phyloP scores from a whole-genome alignment of 2,888 invertebrate genomes.

The Furcula furcula region DNA sequence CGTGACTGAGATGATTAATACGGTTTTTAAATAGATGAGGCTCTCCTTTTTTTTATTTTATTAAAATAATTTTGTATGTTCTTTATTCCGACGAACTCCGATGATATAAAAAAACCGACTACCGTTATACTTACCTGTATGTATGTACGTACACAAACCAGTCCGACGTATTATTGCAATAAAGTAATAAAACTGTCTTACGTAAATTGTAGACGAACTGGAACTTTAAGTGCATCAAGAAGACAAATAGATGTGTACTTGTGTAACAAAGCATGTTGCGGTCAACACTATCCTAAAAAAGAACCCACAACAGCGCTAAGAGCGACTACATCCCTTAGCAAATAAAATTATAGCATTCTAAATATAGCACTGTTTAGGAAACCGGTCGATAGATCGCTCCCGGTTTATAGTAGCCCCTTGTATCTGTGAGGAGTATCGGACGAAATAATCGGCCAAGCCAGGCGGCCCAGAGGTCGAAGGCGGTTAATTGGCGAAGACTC shows the following conservation, averaged over 20 bases:
- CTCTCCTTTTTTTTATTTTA: no score
- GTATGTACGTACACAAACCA: neutral
- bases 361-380: slow-evolving; percentile 13
- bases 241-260: slow-evolving; percentile 19
- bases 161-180: slow-evolving; percentile 1
- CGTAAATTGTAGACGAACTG: slow-evolving; percentile 13
- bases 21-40: no score
- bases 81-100: no score
- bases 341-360: no score
- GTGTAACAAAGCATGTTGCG: slow-evolving; percentile 24
- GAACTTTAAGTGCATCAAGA: slow-evolving; percentile 21
- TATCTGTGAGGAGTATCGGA: slow-evolving; percentile 58
- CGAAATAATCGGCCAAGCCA: slow-evolving; percentile 46
- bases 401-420: slow-evolving; percentile 23
- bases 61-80: no score
- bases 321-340: no score
- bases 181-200: neutral
- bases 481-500: slow-evolving; percentile 77
- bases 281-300: no score
- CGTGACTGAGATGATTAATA: no score
- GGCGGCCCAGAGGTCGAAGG: slow-evolving; percentile 66
- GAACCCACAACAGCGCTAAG: no score
- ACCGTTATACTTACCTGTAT: neutral
- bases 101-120: slow-evolving; percentile 2
- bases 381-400: slow-evolving; percentile 24